Percentiles rank a stretch among this genome's conserved stretches.
phyloP scores from a whole-genome alignment of 2,888 invertebrate species.

The Bhutanitis thaidina region DNA sequence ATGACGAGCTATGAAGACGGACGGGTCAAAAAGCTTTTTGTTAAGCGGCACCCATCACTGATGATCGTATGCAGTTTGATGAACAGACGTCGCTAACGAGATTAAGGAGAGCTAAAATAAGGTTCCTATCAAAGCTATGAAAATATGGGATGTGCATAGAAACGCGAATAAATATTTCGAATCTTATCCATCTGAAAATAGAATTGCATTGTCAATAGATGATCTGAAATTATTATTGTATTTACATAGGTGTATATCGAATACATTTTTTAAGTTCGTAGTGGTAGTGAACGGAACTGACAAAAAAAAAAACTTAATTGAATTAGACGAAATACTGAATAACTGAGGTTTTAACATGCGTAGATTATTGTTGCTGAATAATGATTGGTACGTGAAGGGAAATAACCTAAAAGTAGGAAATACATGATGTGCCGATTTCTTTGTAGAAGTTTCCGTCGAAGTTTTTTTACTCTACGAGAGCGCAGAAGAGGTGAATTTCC shows the following conservation, averaged over 20 bases:
- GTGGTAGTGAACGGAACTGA: slow-evolving; percentile 54
- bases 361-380: slow-evolving; percentile 19
- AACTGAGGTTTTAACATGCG: slow-evolving; percentile 33
- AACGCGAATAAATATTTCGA: slow-evolving; percentile 60
- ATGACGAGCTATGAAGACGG: slow-evolving; percentile 41
- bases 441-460: slow-evolving; percentile 37
- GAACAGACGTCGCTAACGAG: slow-evolving; percentile 32
- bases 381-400: slow-evolving; percentile 20
- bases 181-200: slow-evolving; percentile 69
- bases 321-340: slow-evolving; percentile 18
- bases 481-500: slow-evolving; percentile 38
- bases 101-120: slow-evolving; percentile 53
- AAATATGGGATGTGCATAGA: slow-evolving; percentile 69
- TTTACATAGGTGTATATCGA: slow-evolving; percentile 71
- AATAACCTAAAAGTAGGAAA: slow-evolving; percentile 33
- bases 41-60: slow-evolving; percentile 46
- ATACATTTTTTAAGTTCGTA: slow-evolving; percentile 46
- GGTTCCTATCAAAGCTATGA: slow-evolving; percentile 62
- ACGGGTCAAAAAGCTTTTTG: slow-evolving; percentile 43
- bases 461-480: slow-evolving; percentile 42
- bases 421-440: slow-evolving; percentile 73
- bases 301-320: slow-evolving; percentile 32
- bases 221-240: slow-evolving; percentile 71
- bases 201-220: slow-evolving; percentile 62
- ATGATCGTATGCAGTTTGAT: slow-evolving; percentile 10